Evolutionary conservation across 2,113 vertebrate species (phyloP).

Genomic region (Protobothrops mucrosquamatus): DNA sequence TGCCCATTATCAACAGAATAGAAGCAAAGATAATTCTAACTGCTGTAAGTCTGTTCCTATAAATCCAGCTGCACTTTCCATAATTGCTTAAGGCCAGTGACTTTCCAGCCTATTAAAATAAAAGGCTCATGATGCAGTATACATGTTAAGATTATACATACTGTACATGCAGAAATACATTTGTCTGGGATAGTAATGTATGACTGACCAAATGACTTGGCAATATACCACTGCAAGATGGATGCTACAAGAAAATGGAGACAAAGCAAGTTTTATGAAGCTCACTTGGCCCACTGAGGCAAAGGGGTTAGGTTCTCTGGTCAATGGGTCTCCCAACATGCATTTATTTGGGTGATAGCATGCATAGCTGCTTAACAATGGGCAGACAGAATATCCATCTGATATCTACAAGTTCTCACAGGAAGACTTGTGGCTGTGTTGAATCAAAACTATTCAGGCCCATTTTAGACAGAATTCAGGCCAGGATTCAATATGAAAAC

Average conservation of each 20-base stretch:
- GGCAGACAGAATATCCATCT: background rate
- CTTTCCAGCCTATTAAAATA: constrained; percentile 5
- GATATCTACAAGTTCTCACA: background rate
- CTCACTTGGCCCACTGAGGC: background rate
- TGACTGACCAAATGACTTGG: background rate
- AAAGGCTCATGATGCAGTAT: background rate
- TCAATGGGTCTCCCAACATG: background rate
- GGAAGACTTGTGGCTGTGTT: background rate
- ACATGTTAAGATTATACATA: background rate
- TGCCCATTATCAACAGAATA: constrained; percentile 16
- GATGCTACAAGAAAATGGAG: background rate
- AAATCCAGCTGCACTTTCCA: constrained; percentile 16
- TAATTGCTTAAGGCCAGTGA: constrained; percentile 1
- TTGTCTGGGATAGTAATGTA: background rate
- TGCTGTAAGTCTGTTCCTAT: background rate
- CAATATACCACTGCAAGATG: background rate
- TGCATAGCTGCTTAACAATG: background rate
- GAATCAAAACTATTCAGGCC: background rate
- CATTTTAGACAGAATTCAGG: background rate
- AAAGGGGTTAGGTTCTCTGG: background rate
- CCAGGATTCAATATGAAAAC: background rate
- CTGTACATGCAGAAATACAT: background rate
- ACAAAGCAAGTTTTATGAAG: background rate
- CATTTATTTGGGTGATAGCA: background rate
- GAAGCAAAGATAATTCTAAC: constrained; percentile 6